Percentiles rank a stretch among this genome's conserved stretches.
Evolutionary conservation across 92 coral and sea anemone species (phyloP).

Genomic region (Parazoanthus swiftii): DNA sequence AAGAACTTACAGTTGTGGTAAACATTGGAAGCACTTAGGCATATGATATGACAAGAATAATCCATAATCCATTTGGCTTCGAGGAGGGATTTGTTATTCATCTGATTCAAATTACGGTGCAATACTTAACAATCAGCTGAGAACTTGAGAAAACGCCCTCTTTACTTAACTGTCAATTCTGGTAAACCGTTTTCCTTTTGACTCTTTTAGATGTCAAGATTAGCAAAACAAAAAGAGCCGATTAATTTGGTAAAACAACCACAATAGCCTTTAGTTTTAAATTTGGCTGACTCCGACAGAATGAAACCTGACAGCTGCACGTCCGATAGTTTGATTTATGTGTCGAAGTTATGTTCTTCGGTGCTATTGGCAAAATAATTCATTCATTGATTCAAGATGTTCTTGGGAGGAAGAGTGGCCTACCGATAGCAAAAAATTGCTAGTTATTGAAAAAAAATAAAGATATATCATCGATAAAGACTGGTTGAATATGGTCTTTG

Average conservation of each 20-base stretch:
- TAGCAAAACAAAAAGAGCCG: too few relatives aligned
- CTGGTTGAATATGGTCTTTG: not conserved
- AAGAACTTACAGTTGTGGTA: not conserved
- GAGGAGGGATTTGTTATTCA: conserved; percentile 18
- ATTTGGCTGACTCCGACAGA: too few relatives aligned
- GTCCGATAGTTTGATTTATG: too few relatives aligned
- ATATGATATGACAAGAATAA: not conserved
- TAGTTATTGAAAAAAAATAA: not conserved
- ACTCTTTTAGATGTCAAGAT: not conserved
- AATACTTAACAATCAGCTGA: not conserved
- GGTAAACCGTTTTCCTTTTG: not conserved
- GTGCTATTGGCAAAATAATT: not conserved
- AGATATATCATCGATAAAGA: too few relatives aligned
- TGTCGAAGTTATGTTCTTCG: not conserved
- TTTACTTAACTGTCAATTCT: conserved; percentile 12
- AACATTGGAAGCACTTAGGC: not conserved
- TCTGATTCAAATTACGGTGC: not conserved
- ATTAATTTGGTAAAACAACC: too few relatives aligned
- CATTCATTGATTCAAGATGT: not conserved
- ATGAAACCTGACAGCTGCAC: too few relatives aligned
- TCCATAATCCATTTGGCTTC: conserved; percentile 14
- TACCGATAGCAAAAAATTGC: not conserved
- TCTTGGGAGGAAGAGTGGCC: too few relatives aligned
- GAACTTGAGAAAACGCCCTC: conserved; percentile 15
- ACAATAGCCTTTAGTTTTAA: too few relatives aligned